Percentiles rank a stretch among this genome's conserved stretches.
Conservation (phyloP, 2,113 vertebrate genomes). For the Stercorarius parasiticus region DNA sequence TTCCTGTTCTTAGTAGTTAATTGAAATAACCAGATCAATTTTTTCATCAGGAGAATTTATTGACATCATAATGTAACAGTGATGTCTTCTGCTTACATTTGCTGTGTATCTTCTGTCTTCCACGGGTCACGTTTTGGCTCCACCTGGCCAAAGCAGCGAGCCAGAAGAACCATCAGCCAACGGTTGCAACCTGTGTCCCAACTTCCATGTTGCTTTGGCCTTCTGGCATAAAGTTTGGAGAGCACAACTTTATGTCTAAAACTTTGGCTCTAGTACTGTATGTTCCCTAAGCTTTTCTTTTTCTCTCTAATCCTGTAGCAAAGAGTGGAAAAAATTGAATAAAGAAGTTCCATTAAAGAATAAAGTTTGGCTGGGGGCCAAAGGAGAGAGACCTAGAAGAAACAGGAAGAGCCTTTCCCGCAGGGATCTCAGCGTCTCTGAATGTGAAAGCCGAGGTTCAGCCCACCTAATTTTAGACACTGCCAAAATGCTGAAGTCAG, state of each 20-base stretch:
- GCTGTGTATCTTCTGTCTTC: neutral
- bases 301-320: neutral
- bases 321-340: neutral
- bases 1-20: neutral
- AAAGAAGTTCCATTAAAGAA: neutral
- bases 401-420: neutral
- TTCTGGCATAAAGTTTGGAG: neutral
- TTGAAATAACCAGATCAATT: neutral
- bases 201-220: neutral
- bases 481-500: neutral
- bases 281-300: neutral
- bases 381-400: neutral
- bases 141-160: neutral
- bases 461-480: neutral
- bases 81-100: neutral
- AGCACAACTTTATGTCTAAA: neutral
- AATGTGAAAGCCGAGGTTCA: neutral
- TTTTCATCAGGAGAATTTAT: neutral
- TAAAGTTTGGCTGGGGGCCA: neutral
- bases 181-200: accelerated
- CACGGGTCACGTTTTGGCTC: accelerated
- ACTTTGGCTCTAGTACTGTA: neutral
- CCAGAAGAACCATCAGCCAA: neutral
- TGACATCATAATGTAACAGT: neutral
- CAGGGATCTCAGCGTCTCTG: neutral